Evolutionary conservation across 92 coral and sea anemone species (phyloP), one percentile per base, ranked within the genome.

Genomic region (Metridium senile): DNA sequence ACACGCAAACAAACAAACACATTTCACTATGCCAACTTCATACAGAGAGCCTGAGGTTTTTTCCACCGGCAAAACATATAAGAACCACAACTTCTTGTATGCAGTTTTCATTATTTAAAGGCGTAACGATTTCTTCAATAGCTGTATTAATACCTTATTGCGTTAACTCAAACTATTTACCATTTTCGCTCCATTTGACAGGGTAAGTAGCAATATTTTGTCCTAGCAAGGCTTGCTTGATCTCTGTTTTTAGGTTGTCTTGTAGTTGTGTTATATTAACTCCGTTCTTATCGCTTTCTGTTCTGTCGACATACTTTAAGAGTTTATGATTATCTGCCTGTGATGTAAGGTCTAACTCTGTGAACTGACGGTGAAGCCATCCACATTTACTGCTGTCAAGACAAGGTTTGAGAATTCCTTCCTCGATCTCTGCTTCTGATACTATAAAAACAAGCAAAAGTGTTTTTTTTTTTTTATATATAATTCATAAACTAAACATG

Each of bases 321-420:
- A 80, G 17, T 2, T 18, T 21, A 46, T 8, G 47, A 51, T 58
- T 33, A 47, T n/a, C 39, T 21, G n/a, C n/a, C 56, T 56, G 34
- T 25, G 76, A 46, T 29, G 57, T 68, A 27, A 75, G 65, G 34
- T 70, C 49, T 33, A 88, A 65, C 1, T 72, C 92, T 49, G 73
- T 85, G 66, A 91, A 82, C 26, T 72, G 66, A 18, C 97, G 86
- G 72, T 85, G 97, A 33, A 91, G 75, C 97, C 97, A 91, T n/a
- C 81, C 69, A 68, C 93, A 91, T 25, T 90, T 89, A 45, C 76
- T 66, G 59, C 72, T 35, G 34, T 78, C 84, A 72, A 76, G 70
- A 58, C 75, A 76, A 33, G 86, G 82, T 34, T 45, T 31, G 0
- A 91, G 28, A 54, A 91, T 85, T 0, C 97, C 97, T 45, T 39